Conservation (phyloP, 2,888 invertebrate species). For the Margaritifera margaritifera region DNA sequence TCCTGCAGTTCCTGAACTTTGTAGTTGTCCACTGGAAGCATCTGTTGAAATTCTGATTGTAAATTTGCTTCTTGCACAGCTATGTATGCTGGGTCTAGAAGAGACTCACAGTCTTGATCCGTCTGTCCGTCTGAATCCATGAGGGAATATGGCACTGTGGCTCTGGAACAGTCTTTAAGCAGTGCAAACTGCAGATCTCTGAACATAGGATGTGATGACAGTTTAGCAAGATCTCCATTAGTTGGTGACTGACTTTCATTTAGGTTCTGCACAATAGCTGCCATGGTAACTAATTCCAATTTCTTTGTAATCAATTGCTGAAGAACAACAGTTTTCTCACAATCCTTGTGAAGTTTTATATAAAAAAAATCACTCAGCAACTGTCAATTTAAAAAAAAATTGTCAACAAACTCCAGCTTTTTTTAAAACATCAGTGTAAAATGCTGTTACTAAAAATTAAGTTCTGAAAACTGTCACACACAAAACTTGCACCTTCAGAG, state of each 20-base stretch:
- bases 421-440: too few relatives aligned
- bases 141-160: constrained; percentile 21
- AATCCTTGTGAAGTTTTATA: too few relatives aligned
- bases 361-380: too few relatives aligned
- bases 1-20: constrained; percentile 57
- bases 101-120: constrained; percentile 5
- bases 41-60: constrained; percentile 61
- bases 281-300: background rate
- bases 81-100: constrained; percentile 44
- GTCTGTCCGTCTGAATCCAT: constrained; percentile 15
- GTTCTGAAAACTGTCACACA: too few relatives aligned
- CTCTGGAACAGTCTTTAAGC: constrained; percentile 39
- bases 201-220: constrained; percentile 64
- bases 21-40: constrained; percentile 43
- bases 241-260: too few relatives aligned
- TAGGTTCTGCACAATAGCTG: background rate
- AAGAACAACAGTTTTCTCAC: too few relatives aligned
- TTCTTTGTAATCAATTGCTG: too few relatives aligned
- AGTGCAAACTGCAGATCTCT: constrained; percentile 57
- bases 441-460: too few relatives aligned
- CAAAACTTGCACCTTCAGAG: too few relatives aligned
- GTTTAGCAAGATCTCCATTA: constrained; percentile 32
- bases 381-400: too few relatives aligned
- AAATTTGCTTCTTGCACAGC: constrained; percentile 63
- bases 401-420: too few relatives aligned